Conservation (phyloP, 2,113 vertebrate genomes). For the Peucedramus taeniatus region DNA sequence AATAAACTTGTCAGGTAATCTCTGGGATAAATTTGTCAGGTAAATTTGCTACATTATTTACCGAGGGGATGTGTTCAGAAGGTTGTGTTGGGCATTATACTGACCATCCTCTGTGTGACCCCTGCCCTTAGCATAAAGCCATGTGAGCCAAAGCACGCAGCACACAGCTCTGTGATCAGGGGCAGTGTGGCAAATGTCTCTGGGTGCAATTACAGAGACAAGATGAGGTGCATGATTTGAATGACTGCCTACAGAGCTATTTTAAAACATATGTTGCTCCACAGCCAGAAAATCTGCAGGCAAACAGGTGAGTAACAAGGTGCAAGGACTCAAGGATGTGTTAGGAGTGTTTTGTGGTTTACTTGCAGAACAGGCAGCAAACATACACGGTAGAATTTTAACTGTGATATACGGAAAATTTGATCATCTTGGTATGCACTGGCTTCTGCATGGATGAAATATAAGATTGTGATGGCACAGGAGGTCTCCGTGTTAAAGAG, state of each 20-base stretch:
- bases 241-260: background rate
- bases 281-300: background rate
- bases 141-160: background rate
- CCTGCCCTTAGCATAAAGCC: background rate
- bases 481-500: background rate
- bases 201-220: background rate
- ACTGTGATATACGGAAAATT: background rate
- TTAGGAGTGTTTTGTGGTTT: accelerated
- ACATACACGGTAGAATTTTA: background rate
- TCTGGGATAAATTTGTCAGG: background rate
- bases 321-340: background rate
- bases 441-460: background rate
- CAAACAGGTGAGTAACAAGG: background rate
- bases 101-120: background rate
- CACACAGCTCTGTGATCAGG: background rate
- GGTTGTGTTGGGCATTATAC: background rate
- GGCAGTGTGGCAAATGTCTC: background rate
- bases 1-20: background rate
- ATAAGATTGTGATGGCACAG: background rate
- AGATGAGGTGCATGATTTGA: background rate
- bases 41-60: background rate
- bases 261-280: background rate
- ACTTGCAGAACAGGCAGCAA: background rate
- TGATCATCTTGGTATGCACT: background rate
- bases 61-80: background rate